Evolutionary conservation across 2,888 invertebrate species (phyloP), one percentile per base, ranked within the genome.

Genomic region (Siphlonurus alternatus): DNA sequence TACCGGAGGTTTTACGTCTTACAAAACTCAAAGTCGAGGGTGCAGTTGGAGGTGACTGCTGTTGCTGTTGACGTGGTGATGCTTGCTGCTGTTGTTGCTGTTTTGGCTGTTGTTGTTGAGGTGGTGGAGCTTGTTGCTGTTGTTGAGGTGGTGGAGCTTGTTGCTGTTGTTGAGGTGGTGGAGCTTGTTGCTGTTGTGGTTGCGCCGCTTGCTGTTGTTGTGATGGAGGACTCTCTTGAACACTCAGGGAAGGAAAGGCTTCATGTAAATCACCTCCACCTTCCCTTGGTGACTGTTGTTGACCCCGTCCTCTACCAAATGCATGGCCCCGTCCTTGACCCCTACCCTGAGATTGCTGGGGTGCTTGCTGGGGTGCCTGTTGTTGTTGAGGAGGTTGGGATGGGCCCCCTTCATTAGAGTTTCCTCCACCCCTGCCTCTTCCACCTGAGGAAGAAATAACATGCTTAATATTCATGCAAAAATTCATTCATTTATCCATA

Each of bases 1-100:
- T 76, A 10, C 79, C 79, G 7, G 63, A 54, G 64, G 69, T 63
- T 63, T 62, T 68, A 25, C 73, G 70, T 0, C 5, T 53, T 2
- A 74, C 73, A 64, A 74, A 72, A 1, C 0, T n/a, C 2, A 64
- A 53, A 61, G 25, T 23, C 15, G 23, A 19, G 2, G 53, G 5
- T 22, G 25, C 15, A 25, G 38, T 15, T 38, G 38, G 38, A 15
- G 15, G 7, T 10, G 38, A 10, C 5, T 5, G 7, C 38, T 38
- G 38, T 5, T 10, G 38, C 38, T 38, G 38, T 15, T 38, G 38
- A 10, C 7, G 38, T 38, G 38, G 38, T 5, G 38, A 5, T 15
- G 7, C 15, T 15, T 38, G 38, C 5, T 5, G 5, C 15, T 5
- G 38, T 10, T 5, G 7, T 38, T 38, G 38, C 15, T 38, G 38